Conservation (phyloP, 2,888 invertebrate genomes). For the Trichacis sp. region DNA sequence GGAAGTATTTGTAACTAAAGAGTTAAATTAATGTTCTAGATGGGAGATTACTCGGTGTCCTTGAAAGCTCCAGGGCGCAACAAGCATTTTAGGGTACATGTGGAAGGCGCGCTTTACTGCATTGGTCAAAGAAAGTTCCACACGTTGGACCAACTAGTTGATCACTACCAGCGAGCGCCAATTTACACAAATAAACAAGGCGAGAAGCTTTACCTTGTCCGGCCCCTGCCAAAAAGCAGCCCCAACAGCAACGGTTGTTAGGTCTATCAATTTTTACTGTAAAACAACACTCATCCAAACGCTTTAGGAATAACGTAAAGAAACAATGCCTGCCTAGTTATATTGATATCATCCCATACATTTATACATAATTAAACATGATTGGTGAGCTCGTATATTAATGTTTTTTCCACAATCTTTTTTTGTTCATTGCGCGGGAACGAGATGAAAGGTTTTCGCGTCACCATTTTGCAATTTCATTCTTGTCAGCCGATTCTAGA, state of each 20-base stretch:
- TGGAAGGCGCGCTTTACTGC: slow-evolving; percentile 91
- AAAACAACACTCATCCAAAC: slow-evolving; percentile 33
- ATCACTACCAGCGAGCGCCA: slow-evolving; percentile 98
- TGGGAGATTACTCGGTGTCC: slow-evolving; percentile 98
- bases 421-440: slow-evolving; percentile 58
- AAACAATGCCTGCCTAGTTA: slow-evolving; percentile 59
- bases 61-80: slow-evolving; percentile 97
- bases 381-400: slow-evolving; percentile 64
- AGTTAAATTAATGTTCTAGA: slow-evolving; percentile 72
- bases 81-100: slow-evolving; percentile 99
- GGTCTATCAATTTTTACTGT: slow-evolving; percentile 47
- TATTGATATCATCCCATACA: slow-evolving; percentile 60
- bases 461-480: slow-evolving; percentile 26
- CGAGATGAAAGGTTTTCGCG: slow-evolving; percentile 19
- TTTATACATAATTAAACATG: slow-evolving; percentile 64
- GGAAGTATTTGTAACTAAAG: neutral
- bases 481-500: no score
- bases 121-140: slow-evolving; percentile 99
- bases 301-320: slow-evolving; percentile 43
- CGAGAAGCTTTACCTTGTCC: slow-evolving; percentile 96
- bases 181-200: slow-evolving; percentile 98
- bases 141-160: slow-evolving; percentile 94
- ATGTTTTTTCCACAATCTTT: slow-evolving; percentile 62
- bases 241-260: slow-evolving; percentile 67
- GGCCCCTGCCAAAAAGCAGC: slow-evolving; percentile 83